Conservation (phyloP, 2,888 invertebrate species). For the Leptinotarsa rubiginosa region DNA sequence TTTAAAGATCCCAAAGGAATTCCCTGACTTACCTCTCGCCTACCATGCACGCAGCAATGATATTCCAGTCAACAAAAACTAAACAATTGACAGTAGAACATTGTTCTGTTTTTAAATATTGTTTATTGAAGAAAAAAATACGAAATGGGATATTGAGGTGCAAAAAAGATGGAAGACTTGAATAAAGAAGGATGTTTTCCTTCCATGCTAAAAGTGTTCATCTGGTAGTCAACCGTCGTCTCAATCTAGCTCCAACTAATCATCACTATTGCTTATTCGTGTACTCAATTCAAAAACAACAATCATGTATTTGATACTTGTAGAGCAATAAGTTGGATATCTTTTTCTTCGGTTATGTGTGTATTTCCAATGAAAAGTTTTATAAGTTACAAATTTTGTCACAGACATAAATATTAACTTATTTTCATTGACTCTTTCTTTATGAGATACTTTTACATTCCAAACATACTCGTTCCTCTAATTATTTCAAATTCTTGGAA, state of each 20-base stretch:
- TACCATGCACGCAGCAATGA: constrained; percentile 48
- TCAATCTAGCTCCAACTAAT: constrained; percentile 52
- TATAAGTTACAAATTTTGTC: too few relatives aligned
- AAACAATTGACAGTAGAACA: constrained; percentile 64
- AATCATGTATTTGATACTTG: constrained; percentile 1
- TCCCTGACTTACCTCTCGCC: constrained; percentile 6
- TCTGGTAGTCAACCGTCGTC: constrained; percentile 59
- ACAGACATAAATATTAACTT: neutral
- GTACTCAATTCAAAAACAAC: constrained; percentile 31
- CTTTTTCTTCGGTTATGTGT: too few relatives aligned
- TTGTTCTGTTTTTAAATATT: constrained; percentile 68
- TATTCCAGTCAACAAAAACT: constrained; percentile 58
- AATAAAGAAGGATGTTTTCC: constrained; percentile 39
- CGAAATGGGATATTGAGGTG: constrained; percentile 56
- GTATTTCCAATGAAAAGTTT: too few relatives aligned
- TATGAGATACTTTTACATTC: constrained; percentile 8
- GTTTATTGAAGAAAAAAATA: constrained; percentile 62
- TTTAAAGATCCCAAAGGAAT: neutral
- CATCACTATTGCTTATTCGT: constrained; percentile 50
- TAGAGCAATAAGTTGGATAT: neutral
- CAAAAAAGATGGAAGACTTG: constrained; percentile 52
- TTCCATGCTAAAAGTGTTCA: constrained; percentile 63
- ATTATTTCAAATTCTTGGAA: neutral
- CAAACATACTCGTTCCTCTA: neutral
- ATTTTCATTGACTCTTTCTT: neutral